Conservation (phyloP, 2,113 vertebrate genomes). For the Phrynosoma platyrhinos region DNA sequence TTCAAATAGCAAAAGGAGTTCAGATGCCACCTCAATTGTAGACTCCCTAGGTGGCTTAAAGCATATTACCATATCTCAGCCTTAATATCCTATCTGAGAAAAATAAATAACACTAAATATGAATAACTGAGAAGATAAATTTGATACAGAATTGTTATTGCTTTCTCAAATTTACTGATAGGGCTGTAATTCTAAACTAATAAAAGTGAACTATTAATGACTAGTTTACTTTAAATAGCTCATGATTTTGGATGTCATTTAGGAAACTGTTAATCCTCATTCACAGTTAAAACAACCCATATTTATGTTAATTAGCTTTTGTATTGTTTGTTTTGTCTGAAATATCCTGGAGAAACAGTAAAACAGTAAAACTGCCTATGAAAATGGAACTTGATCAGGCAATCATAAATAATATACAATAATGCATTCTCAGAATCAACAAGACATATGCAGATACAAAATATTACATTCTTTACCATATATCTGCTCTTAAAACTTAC, state of each 20-base stretch:
- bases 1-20: background rate
- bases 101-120: background rate
- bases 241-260: conserved; percentile 17
- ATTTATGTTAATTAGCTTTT: conserved; percentile 37
- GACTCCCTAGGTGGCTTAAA: background rate
- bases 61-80: background rate
- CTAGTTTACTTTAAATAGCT: conserved; percentile 12
- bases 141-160: conserved; percentile 5
- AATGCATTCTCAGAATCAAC: conserved; percentile 5
- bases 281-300: conserved; percentile 13
- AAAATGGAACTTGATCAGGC: conserved; percentile 7
- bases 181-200: conserved; percentile 12
- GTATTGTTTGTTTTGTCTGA: conserved; percentile 1
- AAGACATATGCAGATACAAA: conserved; percentile 7
- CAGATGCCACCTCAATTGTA: background rate
- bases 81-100: conserved; percentile 8
- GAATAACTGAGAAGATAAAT: conserved; percentile 16
- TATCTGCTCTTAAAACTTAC: conserved; percentile 13
- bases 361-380: background rate
- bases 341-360: conserved; percentile 6
- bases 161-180: background rate
- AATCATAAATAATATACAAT: conserved; percentile 28
- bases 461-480: conserved; percentile 9
- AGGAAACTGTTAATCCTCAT: conserved; percentile 26
- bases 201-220: conserved; percentile 8